phyloP scores from a whole-genome alignment of 2,113 vertebrate genomes.

The Malurus alboscapulatus region DNA sequence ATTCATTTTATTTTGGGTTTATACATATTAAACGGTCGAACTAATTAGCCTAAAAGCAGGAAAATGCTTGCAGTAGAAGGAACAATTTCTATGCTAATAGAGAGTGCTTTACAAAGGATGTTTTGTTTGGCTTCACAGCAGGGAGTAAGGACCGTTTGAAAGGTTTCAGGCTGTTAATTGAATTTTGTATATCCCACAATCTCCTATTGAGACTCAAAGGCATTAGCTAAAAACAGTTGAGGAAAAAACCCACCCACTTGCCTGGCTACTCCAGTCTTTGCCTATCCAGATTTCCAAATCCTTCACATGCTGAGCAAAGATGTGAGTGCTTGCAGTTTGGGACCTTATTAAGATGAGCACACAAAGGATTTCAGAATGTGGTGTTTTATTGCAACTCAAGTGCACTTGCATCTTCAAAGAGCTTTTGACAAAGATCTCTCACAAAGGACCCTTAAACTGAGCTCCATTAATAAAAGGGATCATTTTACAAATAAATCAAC shows the following conservation, averaged over 20 bases:
- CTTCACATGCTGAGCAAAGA: background rate
- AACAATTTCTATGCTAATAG: slow-evolving; percentile 32
- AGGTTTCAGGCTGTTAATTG: slow-evolving; percentile 29
- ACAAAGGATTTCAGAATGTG: background rate
- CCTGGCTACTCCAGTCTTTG: background rate
- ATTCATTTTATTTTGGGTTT: slow-evolving; percentile 18
- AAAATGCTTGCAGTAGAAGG: slow-evolving; percentile 2
- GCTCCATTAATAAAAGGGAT: background rate
- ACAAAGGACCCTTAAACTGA: background rate
- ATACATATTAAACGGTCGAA: background rate
- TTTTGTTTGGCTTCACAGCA: slow-evolving; percentile 31
- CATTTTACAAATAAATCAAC: background rate
- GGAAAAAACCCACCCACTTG: background rate
- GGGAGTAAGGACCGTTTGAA: background rate
- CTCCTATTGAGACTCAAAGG: background rate
- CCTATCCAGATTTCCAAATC: background rate
- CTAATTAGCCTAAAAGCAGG: slow-evolving; percentile 29
- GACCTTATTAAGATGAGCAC: background rate
- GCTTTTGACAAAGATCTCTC: background rate
- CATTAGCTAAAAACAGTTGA: background rate
- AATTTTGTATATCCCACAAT: slow-evolving; percentile 29
- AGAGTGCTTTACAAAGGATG: slow-evolving; percentile 1
- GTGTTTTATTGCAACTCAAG: background rate
- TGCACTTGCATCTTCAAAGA: background rate
- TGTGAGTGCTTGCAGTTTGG: background rate